A percentile compares a stretch with the other conserved stretches of the same genome.
Conservation (phyloP, 2,113 vertebrate species). For the Oreochromis aureus region DNA sequence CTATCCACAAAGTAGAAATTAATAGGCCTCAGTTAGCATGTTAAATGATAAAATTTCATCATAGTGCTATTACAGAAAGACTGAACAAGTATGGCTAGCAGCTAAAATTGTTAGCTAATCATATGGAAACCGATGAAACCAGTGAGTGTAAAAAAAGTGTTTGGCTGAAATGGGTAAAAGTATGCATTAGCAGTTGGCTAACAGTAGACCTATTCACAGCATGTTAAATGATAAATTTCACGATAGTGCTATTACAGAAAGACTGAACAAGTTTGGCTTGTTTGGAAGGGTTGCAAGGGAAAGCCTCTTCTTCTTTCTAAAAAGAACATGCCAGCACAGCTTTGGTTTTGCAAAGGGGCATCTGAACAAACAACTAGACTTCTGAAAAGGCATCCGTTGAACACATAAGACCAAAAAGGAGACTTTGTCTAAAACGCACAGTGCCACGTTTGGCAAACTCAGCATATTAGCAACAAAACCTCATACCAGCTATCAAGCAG, state of each 20-base stretch:
- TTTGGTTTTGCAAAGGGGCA: not conserved
- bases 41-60: no score
- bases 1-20: not conserved
- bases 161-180: not conserved
- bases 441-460: not conserved
- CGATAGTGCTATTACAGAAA: not conserved
- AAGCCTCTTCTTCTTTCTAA: not conserved
- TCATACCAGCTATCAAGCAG: not conserved
- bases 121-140: not conserved
- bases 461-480: not conserved
- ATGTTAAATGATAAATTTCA: not conserved
- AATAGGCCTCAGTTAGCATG: not conserved
- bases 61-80: not conserved
- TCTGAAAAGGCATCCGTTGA: not conserved
- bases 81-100: not conserved
- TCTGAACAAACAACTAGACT: not conserved
- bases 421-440: not conserved
- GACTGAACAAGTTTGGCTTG: not conserved
- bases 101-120: no score
- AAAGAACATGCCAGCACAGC: not conserved
- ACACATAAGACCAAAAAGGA: not conserved
- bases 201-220: not conserved
- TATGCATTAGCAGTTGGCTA: not conserved
- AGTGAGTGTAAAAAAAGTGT: not conserved
- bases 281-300: not conserved